Conservation (phyloP, 2,888 invertebrate species). For the Augiades crinisus region DNA sequence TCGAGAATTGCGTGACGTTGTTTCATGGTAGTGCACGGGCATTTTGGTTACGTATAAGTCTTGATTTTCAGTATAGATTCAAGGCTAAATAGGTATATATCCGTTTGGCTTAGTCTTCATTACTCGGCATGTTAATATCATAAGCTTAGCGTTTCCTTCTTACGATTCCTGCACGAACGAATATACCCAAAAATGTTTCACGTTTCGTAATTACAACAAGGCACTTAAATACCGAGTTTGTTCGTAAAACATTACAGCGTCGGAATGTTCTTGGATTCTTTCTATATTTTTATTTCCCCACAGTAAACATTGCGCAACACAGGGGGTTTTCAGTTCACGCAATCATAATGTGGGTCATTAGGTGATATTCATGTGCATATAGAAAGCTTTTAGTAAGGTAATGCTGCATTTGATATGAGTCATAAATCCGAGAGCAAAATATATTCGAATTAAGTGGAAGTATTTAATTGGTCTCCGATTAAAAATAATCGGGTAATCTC, state of each 20-base stretch:
- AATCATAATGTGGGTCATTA: slow-evolving; percentile 57
- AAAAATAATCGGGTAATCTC: slow-evolving; percentile 17
- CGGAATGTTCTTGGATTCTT: slow-evolving; percentile 9
- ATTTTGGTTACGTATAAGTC: slow-evolving; percentile 40
- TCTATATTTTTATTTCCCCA: slow-evolving; percentile 39
- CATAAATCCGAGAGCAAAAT: too few relatives aligned
- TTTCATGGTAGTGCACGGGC: slow-evolving; percentile 44
- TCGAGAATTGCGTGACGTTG: slow-evolving; percentile 53
- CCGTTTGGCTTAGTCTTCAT: not conserved
- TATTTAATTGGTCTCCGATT: slow-evolving; percentile 2
- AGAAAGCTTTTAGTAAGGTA: not conserved
- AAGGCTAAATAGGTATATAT: slow-evolving; percentile 35
- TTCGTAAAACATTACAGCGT: slow-evolving; percentile 13
- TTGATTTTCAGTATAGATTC: slow-evolving; percentile 45
- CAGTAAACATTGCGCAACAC: slow-evolving; percentile 51
- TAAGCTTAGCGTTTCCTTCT: not conserved
- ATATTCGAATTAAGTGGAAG: too few relatives aligned
- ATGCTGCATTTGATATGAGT: not conserved
- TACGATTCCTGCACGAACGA: slow-evolving; percentile 9
- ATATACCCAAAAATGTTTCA: slow-evolving; percentile 8
- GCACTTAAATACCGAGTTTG: not conserved
- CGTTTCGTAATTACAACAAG: slow-evolving; percentile 4
- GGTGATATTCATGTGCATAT: slow-evolving; percentile 40
- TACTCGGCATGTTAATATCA: not conserved
- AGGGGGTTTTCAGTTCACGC: slow-evolving; percentile 53